Evolutionary conservation across 2,797 vertebrate species (phyloP).

Genomic region (Mastacembelus armatus): DNA sequence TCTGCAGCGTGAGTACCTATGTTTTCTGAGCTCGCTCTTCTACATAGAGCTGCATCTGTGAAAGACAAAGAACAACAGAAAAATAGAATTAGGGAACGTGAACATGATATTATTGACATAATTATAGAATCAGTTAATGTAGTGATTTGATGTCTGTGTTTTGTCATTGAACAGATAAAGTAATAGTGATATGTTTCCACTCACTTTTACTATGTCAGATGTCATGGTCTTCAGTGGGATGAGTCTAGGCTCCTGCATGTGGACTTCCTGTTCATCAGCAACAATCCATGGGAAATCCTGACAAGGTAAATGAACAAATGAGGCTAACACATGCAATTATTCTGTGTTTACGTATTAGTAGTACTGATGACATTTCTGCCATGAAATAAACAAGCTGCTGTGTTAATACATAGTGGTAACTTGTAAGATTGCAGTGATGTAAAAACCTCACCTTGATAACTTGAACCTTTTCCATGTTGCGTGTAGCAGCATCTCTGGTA

Average conservation of each 20-base stretch:
- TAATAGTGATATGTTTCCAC: neutral
- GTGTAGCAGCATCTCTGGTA: slow-evolving; percentile 93
- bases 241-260: slow-evolving; percentile 95
- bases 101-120: neutral
- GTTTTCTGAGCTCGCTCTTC: slow-evolving; percentile 94
- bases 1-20: slow-evolving; percentile 23
- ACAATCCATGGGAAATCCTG: slow-evolving; percentile 99
- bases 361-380: neutral
- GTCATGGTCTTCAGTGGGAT: slow-evolving; percentile 98
- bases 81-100: too few relatives aligned
- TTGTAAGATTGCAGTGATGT: neutral
- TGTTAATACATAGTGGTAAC: neutral
- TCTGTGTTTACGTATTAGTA: neutral
- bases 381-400: neutral
- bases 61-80: slow-evolving; percentile 22
- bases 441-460: slow-evolving; percentile 92
- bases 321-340: neutral
- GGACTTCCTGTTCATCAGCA: slow-evolving; percentile 95
- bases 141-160: neutral
- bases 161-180: neutral
- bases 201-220: slow-evolving; percentile 95
- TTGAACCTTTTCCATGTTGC: slow-evolving; percentile 99
- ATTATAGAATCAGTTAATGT: neutral
- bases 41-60: slow-evolving; percentile 97
- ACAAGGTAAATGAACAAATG: slow-evolving; percentile 5